phyloP scores from a whole-genome alignment of 1,140 invertebrate species.

The Euborellia annulipes region DNA sequence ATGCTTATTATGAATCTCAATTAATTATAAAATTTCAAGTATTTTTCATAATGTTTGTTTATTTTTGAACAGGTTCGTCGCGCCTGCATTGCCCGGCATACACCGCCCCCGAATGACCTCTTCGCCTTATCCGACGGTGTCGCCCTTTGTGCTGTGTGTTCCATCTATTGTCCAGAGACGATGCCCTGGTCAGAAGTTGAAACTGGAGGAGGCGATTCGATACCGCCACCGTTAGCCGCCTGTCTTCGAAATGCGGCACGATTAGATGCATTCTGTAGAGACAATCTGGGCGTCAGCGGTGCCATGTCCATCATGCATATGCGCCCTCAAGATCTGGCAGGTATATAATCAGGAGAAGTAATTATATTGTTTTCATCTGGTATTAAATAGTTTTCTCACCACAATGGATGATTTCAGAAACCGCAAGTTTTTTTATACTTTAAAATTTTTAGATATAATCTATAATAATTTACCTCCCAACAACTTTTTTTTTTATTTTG shows the following conservation, averaged over 20 bases:
- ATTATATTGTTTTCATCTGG: slow-evolving; percentile 5
- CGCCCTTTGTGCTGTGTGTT: slow-evolving; percentile 70
- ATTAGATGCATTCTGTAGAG: not conserved
- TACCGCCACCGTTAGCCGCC: not conserved
- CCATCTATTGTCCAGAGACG: slow-evolving; percentile 86
- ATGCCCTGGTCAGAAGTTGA: slow-evolving; percentile 55
- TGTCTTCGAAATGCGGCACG: not conserved
- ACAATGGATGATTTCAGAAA: no score
- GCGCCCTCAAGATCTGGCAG: not conserved
- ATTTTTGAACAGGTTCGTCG: no score
- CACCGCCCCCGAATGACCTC: no score
- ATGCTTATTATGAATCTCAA: no score
- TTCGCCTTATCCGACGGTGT: slow-evolving; percentile 50
- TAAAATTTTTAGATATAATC: no score
- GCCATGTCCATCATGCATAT: not conserved
- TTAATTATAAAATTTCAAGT: no score
- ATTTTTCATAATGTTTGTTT: no score
- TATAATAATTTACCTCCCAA: no score
- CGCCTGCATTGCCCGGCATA: no score
- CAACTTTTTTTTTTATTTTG: no score
- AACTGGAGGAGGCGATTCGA: not conserved
- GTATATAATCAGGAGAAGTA: slow-evolving; percentile 1
- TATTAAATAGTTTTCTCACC: slow-evolving; percentile 11
- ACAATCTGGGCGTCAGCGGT: not conserved
- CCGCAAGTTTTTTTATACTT: no score